Evolutionary conservation across 2,888 invertebrate species (phyloP), one percentile per base, ranked within the genome.

Genomic region (Amphipyra berbera): DNA sequence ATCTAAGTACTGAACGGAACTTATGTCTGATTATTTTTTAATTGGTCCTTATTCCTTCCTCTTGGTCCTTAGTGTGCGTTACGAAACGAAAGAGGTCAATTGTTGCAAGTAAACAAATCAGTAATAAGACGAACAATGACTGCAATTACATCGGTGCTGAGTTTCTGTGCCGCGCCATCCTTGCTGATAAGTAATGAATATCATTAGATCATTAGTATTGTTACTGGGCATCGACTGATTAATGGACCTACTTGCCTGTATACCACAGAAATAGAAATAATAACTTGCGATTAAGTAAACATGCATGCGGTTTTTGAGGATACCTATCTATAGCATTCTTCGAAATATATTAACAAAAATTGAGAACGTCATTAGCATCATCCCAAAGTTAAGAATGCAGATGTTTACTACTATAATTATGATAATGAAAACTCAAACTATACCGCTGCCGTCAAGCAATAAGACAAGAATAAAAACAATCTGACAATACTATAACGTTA

Each of bases 131-230:
- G 48, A 68, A 62, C 68, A 76, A 81, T 82, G 68, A 66, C 61
- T 48, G 78, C 50, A 78, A 82, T 82, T 81, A 82, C 59, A 46
- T 48, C 45, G 59, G 44, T 55, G 59, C 27, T 65, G 45, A 58
- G 66, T 73, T 78, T 81, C 66, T 79, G 61, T 76, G 76, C 57
- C 73, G 57, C 61, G 61, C 52, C 48, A 78, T 79, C 73, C 73
- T 80, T 76, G 78, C 66, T 73, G 59, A 68, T 81, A 68, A 60
- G 46, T 78, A 56, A 60, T 75, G 66, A 75, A 68, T 74, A 73
- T 73, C 70, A 71, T 78, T 78, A 72, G 63, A 52, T 61, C 67
- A 62, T 68, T 62, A 76, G 58, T 56, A 79, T 73, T 76, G 68
- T 74, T 67, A 67, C 21, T 46, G 42, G 49, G 15, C 52, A 59